Percentiles rank a stretch among this genome's conserved stretches.
Conservation (phyloP, 2,797 vertebrate species). For the Sebastes goodei region DNA sequence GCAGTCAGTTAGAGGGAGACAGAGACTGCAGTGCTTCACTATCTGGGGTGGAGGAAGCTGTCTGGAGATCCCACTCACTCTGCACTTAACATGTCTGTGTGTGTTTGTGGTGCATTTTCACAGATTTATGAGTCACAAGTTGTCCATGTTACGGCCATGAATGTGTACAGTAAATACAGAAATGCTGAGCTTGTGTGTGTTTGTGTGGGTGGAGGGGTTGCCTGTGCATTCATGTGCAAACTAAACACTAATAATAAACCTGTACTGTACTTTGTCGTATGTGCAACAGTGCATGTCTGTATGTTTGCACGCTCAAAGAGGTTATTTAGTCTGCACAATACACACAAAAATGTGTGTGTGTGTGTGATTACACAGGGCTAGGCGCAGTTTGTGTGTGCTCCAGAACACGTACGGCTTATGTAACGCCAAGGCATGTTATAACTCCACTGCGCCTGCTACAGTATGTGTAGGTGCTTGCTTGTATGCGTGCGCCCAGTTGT, state of each 20-base stretch:
- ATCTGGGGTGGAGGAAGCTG: conserved; percentile 48
- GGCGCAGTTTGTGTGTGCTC: conserved; percentile 5
- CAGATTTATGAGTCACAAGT: conserved; percentile 20
- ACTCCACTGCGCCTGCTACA: conserved; percentile 38
- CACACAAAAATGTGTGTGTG: not conserved
- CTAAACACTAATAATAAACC: conserved; percentile 11
- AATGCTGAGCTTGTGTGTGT: not conserved
- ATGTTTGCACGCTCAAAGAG: conserved; percentile 32
- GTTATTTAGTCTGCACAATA: not conserved
- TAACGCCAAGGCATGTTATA: conserved; percentile 65
- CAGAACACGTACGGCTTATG: conserved; percentile 64
- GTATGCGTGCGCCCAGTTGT: conserved; percentile 24
- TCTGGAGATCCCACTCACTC: conserved; percentile 53
- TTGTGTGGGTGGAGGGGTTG: not conserved
- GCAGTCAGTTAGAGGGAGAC: conserved; percentile 40
- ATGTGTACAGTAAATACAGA: conserved; percentile 22
- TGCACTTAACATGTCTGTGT: not conserved
- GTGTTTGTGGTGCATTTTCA: not conserved
- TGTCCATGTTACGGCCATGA: not conserved
- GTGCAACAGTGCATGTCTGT: conserved; percentile 13
- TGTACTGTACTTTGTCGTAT: not conserved
- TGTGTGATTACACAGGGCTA: conserved; percentile 4
- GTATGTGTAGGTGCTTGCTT: conserved; percentile 48
- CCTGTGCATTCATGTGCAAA: not conserved
- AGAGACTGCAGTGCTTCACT: conserved; percentile 63